Percentiles rank a stretch among this genome's conserved stretches.
Conservation (phyloP, 1,140 invertebrate genomes). For the Lerema accius region DNA sequence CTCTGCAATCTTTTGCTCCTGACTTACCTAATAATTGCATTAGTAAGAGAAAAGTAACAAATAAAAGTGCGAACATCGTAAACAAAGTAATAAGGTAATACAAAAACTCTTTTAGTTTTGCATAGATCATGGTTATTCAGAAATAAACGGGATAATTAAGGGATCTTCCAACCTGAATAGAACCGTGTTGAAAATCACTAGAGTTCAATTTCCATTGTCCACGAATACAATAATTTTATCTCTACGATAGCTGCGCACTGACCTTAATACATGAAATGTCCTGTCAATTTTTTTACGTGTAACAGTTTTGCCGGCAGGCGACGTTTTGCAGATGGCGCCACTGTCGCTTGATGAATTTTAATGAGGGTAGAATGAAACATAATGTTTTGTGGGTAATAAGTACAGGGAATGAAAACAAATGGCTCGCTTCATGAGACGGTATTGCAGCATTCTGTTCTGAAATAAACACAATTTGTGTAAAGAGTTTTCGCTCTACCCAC, state of each 20-base stretch:
- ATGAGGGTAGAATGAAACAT: constrained; percentile 28
- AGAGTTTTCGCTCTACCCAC: not conserved
- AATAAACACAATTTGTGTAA: constrained; percentile 7
- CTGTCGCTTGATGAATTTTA: constrained; percentile 24
- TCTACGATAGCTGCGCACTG: not conserved
- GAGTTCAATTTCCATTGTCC: not conserved
- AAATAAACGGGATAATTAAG: too few relatives aligned
- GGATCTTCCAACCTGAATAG: not conserved
- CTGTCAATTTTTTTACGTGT: not conserved
- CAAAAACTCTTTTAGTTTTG: too few relatives aligned
- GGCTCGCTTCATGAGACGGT: not conserved
- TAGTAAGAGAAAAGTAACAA: too few relatives aligned
- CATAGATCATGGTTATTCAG: too few relatives aligned
- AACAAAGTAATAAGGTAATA: too few relatives aligned
- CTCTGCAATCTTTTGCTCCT: too few relatives aligned
- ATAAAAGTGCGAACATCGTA: too few relatives aligned
- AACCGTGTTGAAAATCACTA: not conserved
- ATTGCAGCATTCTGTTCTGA: constrained; percentile 5
- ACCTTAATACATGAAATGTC: not conserved
- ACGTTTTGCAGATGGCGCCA: constrained; percentile 5
- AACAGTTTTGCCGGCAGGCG: constrained; percentile 4
- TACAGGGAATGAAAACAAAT: constrained; percentile 20
- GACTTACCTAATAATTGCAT: too few relatives aligned
- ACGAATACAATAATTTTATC: not conserved
- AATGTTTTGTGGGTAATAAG: constrained; percentile 30